Evolutionary conservation across 2,113 vertebrate species (phyloP).

Genomic region (Taurulus bubalis): DNA sequence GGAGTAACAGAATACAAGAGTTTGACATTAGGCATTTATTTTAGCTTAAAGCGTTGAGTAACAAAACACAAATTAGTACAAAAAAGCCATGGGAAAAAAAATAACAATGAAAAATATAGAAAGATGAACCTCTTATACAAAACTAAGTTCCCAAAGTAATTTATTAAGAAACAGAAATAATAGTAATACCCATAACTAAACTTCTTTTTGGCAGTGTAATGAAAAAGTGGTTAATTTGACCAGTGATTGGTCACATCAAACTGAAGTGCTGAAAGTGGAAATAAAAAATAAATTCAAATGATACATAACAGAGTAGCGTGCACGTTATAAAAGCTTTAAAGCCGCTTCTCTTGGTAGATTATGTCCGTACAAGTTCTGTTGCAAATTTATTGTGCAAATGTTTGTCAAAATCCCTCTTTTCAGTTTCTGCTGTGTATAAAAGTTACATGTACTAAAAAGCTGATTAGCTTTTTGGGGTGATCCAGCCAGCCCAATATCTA

Average conservation of each 20-base stretch:
- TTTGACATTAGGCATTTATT: constrained; percentile 43
- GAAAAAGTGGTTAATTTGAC: constrained; percentile 1
- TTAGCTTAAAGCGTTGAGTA: constrained; percentile 1
- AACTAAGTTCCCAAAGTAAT: constrained; percentile 52
- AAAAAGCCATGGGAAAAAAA: constrained; percentile 27
- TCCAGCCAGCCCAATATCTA: constrained; percentile 60
- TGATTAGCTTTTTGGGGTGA: constrained; percentile 42
- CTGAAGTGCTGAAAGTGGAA: constrained; percentile 23
- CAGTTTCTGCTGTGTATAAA: neutral
- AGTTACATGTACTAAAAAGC: neutral
- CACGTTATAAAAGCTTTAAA: too few species aligned
- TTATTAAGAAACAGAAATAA: constrained; percentile 14
- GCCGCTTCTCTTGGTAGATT: neutral
- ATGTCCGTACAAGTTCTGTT: neutral
- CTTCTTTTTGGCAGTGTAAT: constrained; percentile 43
- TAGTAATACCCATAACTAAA: constrained; percentile 37
- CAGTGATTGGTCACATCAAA: constrained; percentile 13
- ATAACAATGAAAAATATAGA: constrained; percentile 40
- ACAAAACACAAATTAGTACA: constrained; percentile 56
- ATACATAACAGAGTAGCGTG: neutral
- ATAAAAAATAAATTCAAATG: neutral
- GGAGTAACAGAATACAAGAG: constrained; percentile 11
- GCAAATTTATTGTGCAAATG: neutral
- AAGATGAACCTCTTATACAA: constrained; percentile 60
- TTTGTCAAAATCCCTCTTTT: neutral